Base-by-base conservation (phyloP, 2,888 invertebrate species). In the Ennomos fuscantarius region DNA sequence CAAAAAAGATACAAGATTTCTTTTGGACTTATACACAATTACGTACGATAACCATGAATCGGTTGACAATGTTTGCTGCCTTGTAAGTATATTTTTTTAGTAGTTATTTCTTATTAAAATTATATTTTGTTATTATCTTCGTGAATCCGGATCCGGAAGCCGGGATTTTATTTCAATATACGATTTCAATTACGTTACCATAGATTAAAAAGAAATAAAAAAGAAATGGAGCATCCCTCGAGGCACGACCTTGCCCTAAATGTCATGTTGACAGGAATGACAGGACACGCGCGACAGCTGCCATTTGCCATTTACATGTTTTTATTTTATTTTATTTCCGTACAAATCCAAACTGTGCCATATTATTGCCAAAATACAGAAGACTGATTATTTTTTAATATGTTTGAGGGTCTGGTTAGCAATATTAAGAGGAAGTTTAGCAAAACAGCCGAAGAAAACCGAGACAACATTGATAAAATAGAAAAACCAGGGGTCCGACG, bases 1-100 rank as follows among this genome's bases (percentile, higher is more conserved):
- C 82, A 97, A 97, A 89, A 97, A 97, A 88, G 97, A 97, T 80
- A 96, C 96, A 43, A 92, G 96, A 70, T 97, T 96, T 87, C 94
- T 97, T 60, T 92, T 95, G 77, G 97, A 97, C 92, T 93, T 97
- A 63, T 97, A 97, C 79, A 97, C 97, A 47, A 94, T 97, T 73
- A 97, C 97, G 48, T 97, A 97, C 81, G 96, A 96, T 82, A 95
- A 96, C 76, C 95, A 96, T 74, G 96, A 97, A 85, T 95, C 95
- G 45, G 92, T 96, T 68, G 95, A 96, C 79, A 95, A 95, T 74
- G 90, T 95, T 71, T 95, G 94, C 76, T 93, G 95, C 81, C 87
- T 93, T 69, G 94, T 94, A 92, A 94, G 94, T 94, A 48, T 9
- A 34, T 32, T 94, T 47, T n/a, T 34, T 32, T 36, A 12, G 2